A percentile compares a stretch with the other conserved stretches of the same genome.
Evolutionary conservation across 1,140 invertebrate genomes (phyloP).

Genomic region (Neodiprion pinetum): DNA sequence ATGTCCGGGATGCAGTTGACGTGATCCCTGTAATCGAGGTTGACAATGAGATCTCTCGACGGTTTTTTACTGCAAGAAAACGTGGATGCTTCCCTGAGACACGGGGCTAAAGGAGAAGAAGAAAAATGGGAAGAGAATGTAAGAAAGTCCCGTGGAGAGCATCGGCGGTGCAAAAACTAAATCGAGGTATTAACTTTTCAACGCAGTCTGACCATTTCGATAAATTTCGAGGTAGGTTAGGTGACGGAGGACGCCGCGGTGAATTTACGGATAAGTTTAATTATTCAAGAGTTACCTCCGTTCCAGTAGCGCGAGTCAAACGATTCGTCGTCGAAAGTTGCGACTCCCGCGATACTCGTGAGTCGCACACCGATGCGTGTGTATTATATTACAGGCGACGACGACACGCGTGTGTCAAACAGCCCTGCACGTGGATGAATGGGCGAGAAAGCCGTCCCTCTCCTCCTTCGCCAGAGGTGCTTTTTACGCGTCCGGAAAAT

Average conservation of each 20-base stretch:
- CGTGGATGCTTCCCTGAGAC: background rate
- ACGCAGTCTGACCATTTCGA: conserved; percentile 37
- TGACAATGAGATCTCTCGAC: background rate
- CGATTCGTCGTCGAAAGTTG: too few species aligned
- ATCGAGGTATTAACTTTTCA: conserved; percentile 53
- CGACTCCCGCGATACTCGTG: background rate
- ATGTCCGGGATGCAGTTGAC: too few species aligned
- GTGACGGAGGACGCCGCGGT: too few species aligned
- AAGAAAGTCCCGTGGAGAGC: background rate
- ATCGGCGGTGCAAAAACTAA: conserved; percentile 40
- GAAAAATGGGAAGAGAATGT: conserved; percentile 9
- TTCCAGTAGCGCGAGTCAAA: background rate
- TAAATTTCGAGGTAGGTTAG: conserved; percentile 19
- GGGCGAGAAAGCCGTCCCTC: background rate
- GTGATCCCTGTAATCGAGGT: background rate
- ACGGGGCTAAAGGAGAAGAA: conserved; percentile 11
- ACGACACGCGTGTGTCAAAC: background rate
- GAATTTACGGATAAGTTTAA: background rate
- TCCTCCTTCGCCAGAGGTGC: background rate
- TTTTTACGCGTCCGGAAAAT: conserved; percentile 3
- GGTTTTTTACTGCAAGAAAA: background rate
- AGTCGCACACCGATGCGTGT: too few species aligned
- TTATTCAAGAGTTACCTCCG: background rate
- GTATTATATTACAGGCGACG: background rate
- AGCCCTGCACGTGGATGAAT: background rate